Conservation (phyloP, 1,140 invertebrate genomes). For the Proales similis region DNA sequence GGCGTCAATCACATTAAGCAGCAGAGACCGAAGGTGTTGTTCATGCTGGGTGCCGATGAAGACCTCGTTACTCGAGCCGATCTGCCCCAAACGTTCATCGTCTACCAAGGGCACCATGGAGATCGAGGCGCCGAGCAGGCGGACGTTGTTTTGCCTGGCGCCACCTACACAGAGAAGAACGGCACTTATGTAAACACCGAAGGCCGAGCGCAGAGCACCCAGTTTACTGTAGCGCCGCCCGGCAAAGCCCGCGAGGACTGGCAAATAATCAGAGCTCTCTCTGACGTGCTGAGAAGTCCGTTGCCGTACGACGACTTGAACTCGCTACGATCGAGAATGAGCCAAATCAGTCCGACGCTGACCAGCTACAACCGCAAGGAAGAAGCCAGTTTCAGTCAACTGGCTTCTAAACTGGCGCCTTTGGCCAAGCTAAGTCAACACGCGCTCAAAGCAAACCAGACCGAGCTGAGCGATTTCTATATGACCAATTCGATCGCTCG, state of each 20-base stretch:
- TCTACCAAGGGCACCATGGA: conserved; percentile 87
- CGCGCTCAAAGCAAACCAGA: conserved; percentile 11
- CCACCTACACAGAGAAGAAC: conserved; percentile 97
- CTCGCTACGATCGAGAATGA: conserved; percentile 72
- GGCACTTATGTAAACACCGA: conserved; percentile 94
- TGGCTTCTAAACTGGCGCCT: conserved; percentile 62
- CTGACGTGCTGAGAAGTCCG: conserved; percentile 65
- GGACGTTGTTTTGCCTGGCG: conserved; percentile 82
- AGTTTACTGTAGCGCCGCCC: conserved; percentile 80
- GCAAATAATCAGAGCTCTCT: conserved; percentile 89
- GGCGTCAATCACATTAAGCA: conserved; percentile 65
- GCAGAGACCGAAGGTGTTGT: conserved; percentile 70
- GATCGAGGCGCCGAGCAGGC: conserved; percentile 84
- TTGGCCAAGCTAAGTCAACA: neutral
- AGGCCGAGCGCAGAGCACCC: conserved; percentile 86
- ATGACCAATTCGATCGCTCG: conserved; percentile 93
- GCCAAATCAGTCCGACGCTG: conserved; percentile 79
- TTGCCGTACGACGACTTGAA: conserved; percentile 82
- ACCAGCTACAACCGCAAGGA: conserved; percentile 73
- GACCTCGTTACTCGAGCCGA: conserved; percentile 67
- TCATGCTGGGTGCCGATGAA: conserved; percentile 85
- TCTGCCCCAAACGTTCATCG: conserved; percentile 73
- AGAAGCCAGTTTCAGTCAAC: conserved; percentile 70
- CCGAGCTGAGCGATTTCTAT: conserved; percentile 80
- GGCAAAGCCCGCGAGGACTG: conserved; percentile 90